A percentile compares a stretch with the other conserved stretches of the same genome.
phyloP scores from a whole-genome alignment of 1,140 invertebrate species.

The Luehdorfia chinensis region DNA sequence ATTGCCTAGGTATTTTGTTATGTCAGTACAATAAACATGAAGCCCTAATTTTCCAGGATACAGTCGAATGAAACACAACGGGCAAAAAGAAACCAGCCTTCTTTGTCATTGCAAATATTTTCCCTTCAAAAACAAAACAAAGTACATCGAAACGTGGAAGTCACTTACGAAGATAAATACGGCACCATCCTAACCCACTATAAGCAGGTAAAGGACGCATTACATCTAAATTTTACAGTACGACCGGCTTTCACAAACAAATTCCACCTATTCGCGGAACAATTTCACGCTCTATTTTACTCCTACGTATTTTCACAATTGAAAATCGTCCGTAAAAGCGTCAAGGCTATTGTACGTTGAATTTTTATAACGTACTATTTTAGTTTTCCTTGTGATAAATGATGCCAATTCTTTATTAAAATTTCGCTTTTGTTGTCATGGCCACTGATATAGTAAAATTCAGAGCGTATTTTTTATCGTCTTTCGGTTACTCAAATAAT shows the following conservation, averaged over 20 bases:
- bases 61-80: background rate
- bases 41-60: background rate
- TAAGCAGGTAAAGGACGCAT: constrained; percentile 36
- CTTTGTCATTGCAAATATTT: constrained; percentile 10
- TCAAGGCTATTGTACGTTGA: constrained; percentile 43
- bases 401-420: constrained; percentile 17
- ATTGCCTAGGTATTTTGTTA: too few species aligned
- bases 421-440: constrained; percentile 16
- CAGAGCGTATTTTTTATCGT: background rate
- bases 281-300: constrained; percentile 71
- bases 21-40: too few species aligned
- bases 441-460: constrained; percentile 8
- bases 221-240: constrained; percentile 54
- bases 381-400: constrained; percentile 24
- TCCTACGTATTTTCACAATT: constrained; percentile 60
- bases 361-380: constrained; percentile 53
- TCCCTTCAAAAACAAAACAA: constrained; percentile 20
- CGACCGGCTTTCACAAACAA: constrained; percentile 56
- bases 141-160: constrained; percentile 24
- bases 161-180: constrained; percentile 42
- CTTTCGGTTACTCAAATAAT: too few species aligned
- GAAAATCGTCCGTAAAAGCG: constrained; percentile 49
- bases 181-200: constrained; percentile 33
- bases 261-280: constrained; percentile 54
- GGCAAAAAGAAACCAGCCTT: too few species aligned